Conservation (phyloP, 1,140 invertebrate genomes). For the Platorchestia sp. region DNA sequence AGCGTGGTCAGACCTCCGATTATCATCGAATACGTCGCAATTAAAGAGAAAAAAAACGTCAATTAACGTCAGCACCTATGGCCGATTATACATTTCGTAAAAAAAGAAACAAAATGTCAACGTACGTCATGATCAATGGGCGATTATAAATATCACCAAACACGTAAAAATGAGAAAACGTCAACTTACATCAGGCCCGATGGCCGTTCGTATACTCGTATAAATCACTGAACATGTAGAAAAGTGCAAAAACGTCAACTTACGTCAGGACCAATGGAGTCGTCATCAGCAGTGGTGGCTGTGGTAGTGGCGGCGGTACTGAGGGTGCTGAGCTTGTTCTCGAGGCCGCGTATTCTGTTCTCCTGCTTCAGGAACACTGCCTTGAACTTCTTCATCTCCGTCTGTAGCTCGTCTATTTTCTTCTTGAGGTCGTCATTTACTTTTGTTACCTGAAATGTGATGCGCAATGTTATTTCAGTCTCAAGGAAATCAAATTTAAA, state of each 20-base stretch:
- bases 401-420: conserved; percentile 83
- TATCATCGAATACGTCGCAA: too few species aligned
- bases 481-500: neutral
- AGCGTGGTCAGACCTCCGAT: too few species aligned
- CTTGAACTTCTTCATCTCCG: conserved; percentile 91
- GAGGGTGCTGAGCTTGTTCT: conserved; percentile 44
- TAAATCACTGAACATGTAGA: too few species aligned
- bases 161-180: too few species aligned
- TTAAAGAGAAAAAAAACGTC: too few species aligned
- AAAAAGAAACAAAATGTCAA: too few species aligned
- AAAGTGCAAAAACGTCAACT: neutral
- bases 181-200: too few species aligned
- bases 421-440: conserved; percentile 70
- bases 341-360: conserved; percentile 41
- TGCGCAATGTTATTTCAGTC: neutral
- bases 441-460: conserved; percentile 61
- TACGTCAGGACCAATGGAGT: conserved; percentile 24
- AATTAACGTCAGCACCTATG: too few species aligned
- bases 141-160: too few species aligned
- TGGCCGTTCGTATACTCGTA: too few species aligned
- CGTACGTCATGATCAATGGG: too few species aligned
- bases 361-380: conserved; percentile 95
- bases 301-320: neutral
- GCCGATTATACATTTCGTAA: too few species aligned
- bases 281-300: neutral